Percentiles rank a stretch among this genome's conserved stretches.
Evolutionary conservation across 2,888 invertebrate species (phyloP).

Genomic region (Platypus cylindrus): DNA sequence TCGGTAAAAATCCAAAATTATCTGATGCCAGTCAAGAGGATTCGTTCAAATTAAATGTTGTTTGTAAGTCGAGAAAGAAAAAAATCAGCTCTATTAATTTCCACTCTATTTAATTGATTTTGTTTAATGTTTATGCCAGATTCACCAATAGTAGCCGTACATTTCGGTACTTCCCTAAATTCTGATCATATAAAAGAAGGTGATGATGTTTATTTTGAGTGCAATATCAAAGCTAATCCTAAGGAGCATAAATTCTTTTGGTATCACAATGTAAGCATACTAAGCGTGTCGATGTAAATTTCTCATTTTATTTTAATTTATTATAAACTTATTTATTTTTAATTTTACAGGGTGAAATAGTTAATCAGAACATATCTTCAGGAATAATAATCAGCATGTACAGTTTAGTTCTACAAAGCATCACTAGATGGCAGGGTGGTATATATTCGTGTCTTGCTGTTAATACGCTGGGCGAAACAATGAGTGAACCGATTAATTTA

Average conservation of each 20-base stretch:
- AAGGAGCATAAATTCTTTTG: conserved; percentile 63
- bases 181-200: conserved; percentile 68
- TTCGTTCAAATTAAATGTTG: conserved; percentile 69
- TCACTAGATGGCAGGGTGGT: conserved; percentile 70
- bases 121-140: conserved; percentile 36
- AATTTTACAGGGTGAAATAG: conserved; percentile 49
- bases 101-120: neutral
- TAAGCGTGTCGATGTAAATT: neutral
- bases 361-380: conserved; percentile 69
- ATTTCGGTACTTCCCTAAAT: conserved; percentile 60
- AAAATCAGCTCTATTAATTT: conserved; percentile 2
- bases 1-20: conserved; percentile 72
- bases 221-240: conserved; percentile 64
- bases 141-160: conserved; percentile 58
- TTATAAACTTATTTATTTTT: conserved; percentile 4
- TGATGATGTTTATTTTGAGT: conserved; percentile 70
- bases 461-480: conserved; percentile 71
- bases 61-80: conserved; percentile 56
- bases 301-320: neutral
- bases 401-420: conserved; percentile 74
- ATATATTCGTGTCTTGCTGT: conserved; percentile 74
- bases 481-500: conserved; percentile 61
- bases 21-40: conserved; percentile 68
- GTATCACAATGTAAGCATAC: conserved; percentile 59
- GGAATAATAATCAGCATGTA: conserved; percentile 81